phyloP scores from a whole-genome alignment of 2,797 vertebrate genomes.

The Furcifer pardalis region DNA sequence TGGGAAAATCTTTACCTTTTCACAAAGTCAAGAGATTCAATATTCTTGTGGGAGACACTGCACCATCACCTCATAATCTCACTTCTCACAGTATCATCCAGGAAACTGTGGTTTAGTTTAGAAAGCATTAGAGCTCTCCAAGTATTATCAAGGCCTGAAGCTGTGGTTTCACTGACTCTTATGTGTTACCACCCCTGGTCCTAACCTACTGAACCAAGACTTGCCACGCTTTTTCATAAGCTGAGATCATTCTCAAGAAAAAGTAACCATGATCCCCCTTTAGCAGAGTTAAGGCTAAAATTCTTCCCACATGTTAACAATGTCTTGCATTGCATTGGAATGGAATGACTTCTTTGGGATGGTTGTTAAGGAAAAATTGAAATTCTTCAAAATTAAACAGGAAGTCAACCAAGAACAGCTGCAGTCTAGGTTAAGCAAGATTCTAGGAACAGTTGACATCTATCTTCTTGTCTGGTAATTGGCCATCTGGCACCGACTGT shows the following conservation, averaged over 20 bases:
- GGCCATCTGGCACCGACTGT: not conserved
- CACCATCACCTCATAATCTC: not conserved
- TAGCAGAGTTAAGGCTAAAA: not conserved
- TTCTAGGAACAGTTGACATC: not conserved
- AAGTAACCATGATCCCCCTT: not conserved
- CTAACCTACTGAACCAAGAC: conserved; percentile 19
- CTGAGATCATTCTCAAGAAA: not conserved
- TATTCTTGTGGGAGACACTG: not conserved
- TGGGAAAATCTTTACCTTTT: not conserved
- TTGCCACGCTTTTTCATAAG: not conserved
- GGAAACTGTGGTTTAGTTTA: not conserved
- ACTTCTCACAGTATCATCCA: not conserved
- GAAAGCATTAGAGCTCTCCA: conserved; percentile 17
- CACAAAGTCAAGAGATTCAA: not conserved
- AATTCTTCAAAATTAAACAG: not conserved
- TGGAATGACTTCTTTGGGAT: not conserved
- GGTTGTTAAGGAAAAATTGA: not conserved
- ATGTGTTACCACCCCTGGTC: not conserved
- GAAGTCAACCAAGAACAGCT: not conserved
- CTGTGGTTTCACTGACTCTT: not conserved
- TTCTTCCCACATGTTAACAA: not conserved
- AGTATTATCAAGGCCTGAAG: conserved; percentile 9
- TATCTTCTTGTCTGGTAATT: not conserved
- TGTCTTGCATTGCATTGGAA: not conserved
- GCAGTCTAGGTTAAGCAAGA: not conserved